These are phyloP conservation scores for Lanius collurio DNA, from an alignment of 2,113 vertebrate species.

Conservation along the genomic window DNA sequence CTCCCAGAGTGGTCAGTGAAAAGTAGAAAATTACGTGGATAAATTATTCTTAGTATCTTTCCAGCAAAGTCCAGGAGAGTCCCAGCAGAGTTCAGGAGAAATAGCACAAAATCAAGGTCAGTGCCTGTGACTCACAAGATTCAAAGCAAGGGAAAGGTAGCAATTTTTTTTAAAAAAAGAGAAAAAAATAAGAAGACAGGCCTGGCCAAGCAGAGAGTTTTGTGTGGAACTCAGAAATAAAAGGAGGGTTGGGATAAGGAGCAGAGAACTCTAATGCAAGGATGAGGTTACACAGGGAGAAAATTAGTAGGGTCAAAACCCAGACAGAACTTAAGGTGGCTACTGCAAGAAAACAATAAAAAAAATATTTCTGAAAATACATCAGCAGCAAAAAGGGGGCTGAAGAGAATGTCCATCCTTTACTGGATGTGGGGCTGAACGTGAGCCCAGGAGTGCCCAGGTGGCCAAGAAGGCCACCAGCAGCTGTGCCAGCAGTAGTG, in stretches of 20 bases:
- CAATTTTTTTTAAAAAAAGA: rapidly evolving
- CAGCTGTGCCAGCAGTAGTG: not conserved
- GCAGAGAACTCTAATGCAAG: not conserved
- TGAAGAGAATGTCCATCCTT: not conserved
- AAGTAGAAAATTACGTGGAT: not conserved
- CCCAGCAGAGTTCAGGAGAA: not conserved
- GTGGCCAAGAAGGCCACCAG: not conserved
- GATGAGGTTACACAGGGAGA: not conserved
- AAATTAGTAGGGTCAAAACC: not conserved
- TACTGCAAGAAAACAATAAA: not conserved
- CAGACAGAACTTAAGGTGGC: too few species aligned
- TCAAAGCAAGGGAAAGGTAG: not conserved
- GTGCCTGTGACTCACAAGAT: not conserved
- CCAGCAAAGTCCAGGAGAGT: not conserved
- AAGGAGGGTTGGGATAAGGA: not conserved
- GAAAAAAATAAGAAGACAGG: not conserved
- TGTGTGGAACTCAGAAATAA: not conserved
- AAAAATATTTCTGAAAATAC: not conserved
- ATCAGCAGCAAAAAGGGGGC: not conserved
- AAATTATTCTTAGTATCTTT: not conserved
- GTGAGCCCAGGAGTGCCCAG: not conserved
- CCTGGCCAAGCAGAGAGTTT: not conserved
- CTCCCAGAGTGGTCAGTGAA: not conserved
- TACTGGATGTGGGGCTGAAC: not conserved
- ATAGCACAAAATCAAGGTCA: not conserved